Conservation (phyloP, 2,888 invertebrate genomes). For the Euphydryas editha region DNA sequence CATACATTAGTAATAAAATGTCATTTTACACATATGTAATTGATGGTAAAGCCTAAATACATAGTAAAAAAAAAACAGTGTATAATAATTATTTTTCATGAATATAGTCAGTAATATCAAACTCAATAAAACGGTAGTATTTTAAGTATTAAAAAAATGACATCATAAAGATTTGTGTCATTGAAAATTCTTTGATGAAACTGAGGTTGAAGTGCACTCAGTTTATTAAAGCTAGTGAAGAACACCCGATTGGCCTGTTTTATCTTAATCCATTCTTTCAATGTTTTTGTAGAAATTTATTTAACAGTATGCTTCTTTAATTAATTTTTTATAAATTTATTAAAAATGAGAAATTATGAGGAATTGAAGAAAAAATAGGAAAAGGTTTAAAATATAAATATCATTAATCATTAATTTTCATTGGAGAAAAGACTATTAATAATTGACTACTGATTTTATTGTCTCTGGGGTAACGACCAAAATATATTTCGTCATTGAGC, state of each 20-base stretch:
- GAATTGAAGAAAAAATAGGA: not conserved
- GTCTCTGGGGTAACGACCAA: slow-evolving; percentile 11
- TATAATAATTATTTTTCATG: not conserved
- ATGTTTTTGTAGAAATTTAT: slow-evolving; percentile 3
- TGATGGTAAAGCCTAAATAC: too few relatives aligned
- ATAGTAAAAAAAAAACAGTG: not conserved
- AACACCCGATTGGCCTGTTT: not conserved
- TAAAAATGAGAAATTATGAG: not conserved
- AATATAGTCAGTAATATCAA: not conserved
- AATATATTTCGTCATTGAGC: too few relatives aligned
- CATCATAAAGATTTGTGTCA: not conserved
- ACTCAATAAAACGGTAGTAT: slow-evolving; percentile 1
- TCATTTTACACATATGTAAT: too few relatives aligned
- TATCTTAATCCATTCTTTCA: not conserved
- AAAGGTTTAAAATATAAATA: not conserved
- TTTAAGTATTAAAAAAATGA: not conserved
- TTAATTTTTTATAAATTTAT: not conserved
- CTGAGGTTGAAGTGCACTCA: slow-evolving; percentile 5
- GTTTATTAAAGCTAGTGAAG: not conserved
- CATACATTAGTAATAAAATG: not conserved
- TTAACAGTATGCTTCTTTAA: not conserved
- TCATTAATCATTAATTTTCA: not conserved
- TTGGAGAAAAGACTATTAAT: not conserved
- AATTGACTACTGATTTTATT: slow-evolving; percentile 2
- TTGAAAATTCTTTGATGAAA: slow-evolving; percentile 1